Evolutionary conservation across 2,888 invertebrate genomes (phyloP).

Genomic region (Agrotis puta): DNA sequence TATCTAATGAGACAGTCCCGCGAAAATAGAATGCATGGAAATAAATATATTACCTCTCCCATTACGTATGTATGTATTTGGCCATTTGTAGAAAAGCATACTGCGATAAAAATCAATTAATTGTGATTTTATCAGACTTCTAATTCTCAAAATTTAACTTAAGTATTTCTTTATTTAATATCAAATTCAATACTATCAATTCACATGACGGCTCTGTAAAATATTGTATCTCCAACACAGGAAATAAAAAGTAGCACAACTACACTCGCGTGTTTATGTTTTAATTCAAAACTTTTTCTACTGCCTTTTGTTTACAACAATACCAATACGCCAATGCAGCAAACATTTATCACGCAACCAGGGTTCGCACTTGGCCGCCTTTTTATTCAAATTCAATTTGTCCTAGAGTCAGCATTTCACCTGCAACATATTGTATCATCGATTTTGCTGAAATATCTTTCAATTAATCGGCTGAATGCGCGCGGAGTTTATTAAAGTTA

Average conservation of each 20-base stretch:
- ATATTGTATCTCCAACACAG: conserved; percentile 3
- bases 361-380: conserved; percentile 45
- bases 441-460: conserved; percentile 72
- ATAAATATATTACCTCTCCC: too few relatives aligned
- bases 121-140: not conserved
- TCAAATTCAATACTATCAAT: not conserved
- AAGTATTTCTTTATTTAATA: not conserved
- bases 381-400: conserved; percentile 59
- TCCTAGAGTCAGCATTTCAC: conserved; percentile 51
- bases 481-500: conserved; percentile 72
- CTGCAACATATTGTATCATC: conserved; percentile 60
- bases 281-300: conserved; percentile 35
- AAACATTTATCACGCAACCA: conserved; percentile 51
- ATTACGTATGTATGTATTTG: not conserved
- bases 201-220: not conserved
- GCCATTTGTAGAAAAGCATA: not conserved
- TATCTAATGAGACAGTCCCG: too few relatives aligned
- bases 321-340: conserved; percentile 57
- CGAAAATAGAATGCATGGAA: too few relatives aligned
- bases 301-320: conserved; percentile 39
- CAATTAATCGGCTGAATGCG: conserved; percentile 74
- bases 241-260: conserved; percentile 11
- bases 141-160: not conserved
- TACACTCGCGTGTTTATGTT: conserved; percentile 31
- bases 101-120: too few relatives aligned